Percentiles rank a stretch among this genome's conserved stretches.
These are phyloP conservation scores for Oreochromis niloticus DNA, from an alignment of 2,113 vertebrate genomes.

Conservation along the genomic window DNA sequence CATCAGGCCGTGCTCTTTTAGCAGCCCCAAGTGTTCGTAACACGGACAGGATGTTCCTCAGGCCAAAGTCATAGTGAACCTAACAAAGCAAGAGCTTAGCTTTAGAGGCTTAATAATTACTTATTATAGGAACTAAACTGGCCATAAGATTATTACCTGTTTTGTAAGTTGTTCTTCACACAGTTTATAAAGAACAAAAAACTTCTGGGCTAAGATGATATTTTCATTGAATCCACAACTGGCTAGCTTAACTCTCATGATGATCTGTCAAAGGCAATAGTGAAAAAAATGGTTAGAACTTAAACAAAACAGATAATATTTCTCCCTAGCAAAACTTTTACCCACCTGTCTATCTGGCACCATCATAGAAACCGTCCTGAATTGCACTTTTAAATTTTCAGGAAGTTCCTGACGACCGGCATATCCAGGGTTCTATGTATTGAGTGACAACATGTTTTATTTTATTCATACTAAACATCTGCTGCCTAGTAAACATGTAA, in stretches of 20 bases:
- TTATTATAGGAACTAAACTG: neutral
- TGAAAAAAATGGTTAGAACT: neutral
- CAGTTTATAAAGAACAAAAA: conserved; percentile 86
- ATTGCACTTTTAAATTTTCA: conserved; percentile 86
- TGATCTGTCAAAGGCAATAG: conserved; percentile 72
- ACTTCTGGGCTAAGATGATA: conserved; percentile 80
- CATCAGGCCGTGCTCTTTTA: conserved; percentile 79
- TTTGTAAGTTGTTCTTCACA: conserved; percentile 90
- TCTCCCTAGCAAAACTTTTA: neutral
- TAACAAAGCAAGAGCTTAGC: conserved; percentile 23
- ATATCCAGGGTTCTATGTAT: conserved; percentile 84
- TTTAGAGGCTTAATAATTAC: neutral
- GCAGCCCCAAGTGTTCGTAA: conserved; percentile 81
- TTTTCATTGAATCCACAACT: conserved; percentile 87
- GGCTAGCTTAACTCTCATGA: conserved; percentile 88
- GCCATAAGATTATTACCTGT: conserved; percentile 68
- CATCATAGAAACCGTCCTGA: conserved; percentile 88
- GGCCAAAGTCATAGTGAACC: conserved; percentile 92
- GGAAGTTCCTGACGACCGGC: conserved; percentile 87
- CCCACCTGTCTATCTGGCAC: conserved; percentile 84
- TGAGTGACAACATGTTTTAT: neutral
- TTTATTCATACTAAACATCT: neutral
- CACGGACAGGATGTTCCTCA: conserved; percentile 88
- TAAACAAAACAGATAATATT: neutral
- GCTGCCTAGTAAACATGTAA: neutral